A percentile compares a stretch with the other conserved stretches of the same genome.
Conservation (phyloP, 1,140 invertebrate species). For the Gryllus bimaculatus region DNA sequence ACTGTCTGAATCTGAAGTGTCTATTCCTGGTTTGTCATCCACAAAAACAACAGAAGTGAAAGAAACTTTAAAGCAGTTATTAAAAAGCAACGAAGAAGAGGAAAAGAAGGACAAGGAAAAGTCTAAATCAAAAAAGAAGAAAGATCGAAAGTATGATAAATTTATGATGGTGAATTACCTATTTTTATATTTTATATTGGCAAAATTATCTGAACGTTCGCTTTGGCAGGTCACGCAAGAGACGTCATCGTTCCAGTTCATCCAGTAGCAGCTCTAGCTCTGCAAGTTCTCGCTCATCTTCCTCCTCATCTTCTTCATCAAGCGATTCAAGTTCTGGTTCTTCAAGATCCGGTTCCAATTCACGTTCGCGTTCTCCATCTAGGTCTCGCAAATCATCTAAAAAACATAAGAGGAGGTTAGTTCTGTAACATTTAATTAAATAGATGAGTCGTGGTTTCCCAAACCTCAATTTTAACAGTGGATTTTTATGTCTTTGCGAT, state of each 20-base stretch:
- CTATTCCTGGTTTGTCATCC: slow-evolving; percentile 42
- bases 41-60: slow-evolving; percentile 48
- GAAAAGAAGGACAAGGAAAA: slow-evolving; percentile 51
- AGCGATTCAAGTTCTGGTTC: slow-evolving; percentile 19
- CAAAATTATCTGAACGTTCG: not conserved
- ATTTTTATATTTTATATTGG: not conserved
- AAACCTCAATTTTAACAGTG: not conserved
- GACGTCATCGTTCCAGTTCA: slow-evolving; percentile 24
- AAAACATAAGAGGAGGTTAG: slow-evolving; percentile 21
- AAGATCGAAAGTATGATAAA: slow-evolving; percentile 48
- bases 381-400: slow-evolving; percentile 22
- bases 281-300: slow-evolving; percentile 49
- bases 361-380: slow-evolving; percentile 37
- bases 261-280: slow-evolving; percentile 41
- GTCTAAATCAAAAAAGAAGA: slow-evolving; percentile 44
- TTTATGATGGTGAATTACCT: not conserved
- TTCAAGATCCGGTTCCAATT: slow-evolving; percentile 31
- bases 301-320: slow-evolving; percentile 38
- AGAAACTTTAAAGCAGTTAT: slow-evolving; percentile 50
- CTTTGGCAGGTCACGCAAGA: slow-evolving; percentile 20
- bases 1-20: slow-evolving; percentile 46
- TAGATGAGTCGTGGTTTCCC: not conserved
- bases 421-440: not conserved
- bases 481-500: not conserved
- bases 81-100: slow-evolving; percentile 35